Conservation (phyloP, 1,140 invertebrate species). For the Amphibalanus amphitrite region DNA sequence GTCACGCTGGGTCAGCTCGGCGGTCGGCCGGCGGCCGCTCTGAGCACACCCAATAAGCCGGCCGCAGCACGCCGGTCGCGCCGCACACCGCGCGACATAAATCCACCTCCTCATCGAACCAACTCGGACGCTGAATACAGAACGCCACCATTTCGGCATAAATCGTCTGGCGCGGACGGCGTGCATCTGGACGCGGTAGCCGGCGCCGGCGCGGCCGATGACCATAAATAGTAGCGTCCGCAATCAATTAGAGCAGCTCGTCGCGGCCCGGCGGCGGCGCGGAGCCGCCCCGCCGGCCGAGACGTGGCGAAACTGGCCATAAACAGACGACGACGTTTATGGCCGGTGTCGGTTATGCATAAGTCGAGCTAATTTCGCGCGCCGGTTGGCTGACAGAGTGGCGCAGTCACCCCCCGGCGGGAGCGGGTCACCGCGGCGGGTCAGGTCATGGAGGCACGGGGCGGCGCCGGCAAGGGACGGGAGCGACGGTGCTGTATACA, state of each 20-base stretch:
- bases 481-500: too few relatives aligned
- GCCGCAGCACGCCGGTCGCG: too few relatives aligned
- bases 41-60: too few relatives aligned
- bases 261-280: not conserved
- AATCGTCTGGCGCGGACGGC: not conserved
- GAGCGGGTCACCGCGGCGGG: too few relatives aligned
- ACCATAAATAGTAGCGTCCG: not conserved
- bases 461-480: too few relatives aligned
- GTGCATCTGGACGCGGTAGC: not conserved
- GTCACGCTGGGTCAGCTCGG: not conserved
- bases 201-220: too few relatives aligned
- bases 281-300: too few relatives aligned
- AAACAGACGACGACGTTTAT: not conserved
- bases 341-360: not conserved
- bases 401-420: too few relatives aligned
- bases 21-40: too few relatives aligned
- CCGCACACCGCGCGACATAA: not conserved
- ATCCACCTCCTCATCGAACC: not conserved
- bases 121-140: not conserved
- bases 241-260: not conserved
- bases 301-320: not conserved
- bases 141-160: not conserved
- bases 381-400: too few relatives aligned
- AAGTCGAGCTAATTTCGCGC: not conserved
- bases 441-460: too few relatives aligned